These are phyloP conservation scores for Morelia viridis DNA, from an alignment of 2,797 vertebrate species.

Conservation along the genomic window DNA sequence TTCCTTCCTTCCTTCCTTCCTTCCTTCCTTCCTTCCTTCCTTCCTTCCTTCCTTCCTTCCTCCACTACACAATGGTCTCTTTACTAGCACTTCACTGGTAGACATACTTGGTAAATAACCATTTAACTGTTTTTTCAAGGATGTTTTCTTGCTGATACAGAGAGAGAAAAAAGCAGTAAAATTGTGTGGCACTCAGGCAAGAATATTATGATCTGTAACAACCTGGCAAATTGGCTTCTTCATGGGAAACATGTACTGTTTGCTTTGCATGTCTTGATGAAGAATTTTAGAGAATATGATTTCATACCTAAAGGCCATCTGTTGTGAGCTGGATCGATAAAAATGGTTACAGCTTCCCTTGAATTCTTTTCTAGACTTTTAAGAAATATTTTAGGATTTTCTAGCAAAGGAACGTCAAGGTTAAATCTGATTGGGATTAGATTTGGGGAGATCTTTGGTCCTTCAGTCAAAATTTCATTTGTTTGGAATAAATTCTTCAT, in stretches of 20 bases:
- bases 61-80: not conserved
- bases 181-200: slow-evolving; percentile 21
- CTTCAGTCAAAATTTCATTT: not conserved
- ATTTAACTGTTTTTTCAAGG: not conserved
- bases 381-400: not conserved
- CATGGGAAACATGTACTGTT: slow-evolving; percentile 26
- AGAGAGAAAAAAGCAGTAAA: slow-evolving; percentile 24
- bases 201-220: slow-evolving; percentile 32
- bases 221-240: slow-evolving; percentile 42
- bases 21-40: not conserved
- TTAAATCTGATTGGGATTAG: not conserved
- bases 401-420: not conserved
- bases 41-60: no score
- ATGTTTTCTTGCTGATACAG: not conserved
- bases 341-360: no score
- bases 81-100: not conserved
- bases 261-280: slow-evolving; percentile 44
- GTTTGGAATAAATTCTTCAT: not conserved
- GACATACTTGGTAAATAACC: slow-evolving; percentile 6
- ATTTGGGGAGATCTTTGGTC: not conserved
- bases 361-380: not conserved
- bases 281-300: slow-evolving; percentile 37
- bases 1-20: not conserved
- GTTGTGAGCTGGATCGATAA: not conserved
- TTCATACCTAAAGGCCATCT: not conserved